These are phyloP conservation scores for Pristiophorus japonicus DNA, from an alignment of 2,113 vertebrate species.

Conservation along the genomic window DNA sequence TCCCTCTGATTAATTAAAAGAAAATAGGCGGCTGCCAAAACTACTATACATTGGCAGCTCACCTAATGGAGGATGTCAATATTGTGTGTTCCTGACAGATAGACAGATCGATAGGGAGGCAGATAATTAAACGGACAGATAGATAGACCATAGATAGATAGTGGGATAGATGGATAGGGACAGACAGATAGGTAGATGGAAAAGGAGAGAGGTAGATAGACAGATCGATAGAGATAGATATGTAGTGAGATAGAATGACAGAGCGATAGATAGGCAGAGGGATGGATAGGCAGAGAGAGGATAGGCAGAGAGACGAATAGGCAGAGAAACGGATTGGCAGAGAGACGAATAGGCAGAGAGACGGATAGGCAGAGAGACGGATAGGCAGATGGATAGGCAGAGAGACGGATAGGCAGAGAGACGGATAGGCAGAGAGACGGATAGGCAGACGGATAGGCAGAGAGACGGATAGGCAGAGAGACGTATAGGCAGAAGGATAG, in stretches of 20 bases:
- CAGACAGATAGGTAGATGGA: not conserved
- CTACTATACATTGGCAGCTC: not conserved
- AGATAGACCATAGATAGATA: not conserved
- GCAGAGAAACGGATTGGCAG: no score
- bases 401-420: no score
- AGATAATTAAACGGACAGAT: not conserved
- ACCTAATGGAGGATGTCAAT: not conserved
- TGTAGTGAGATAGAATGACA: not conserved
- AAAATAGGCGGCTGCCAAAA: not conserved
- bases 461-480: no score
- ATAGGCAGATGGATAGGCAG: no score
- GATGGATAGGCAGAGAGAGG: not conserved
- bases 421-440: no score
- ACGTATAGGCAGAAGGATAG: no score
- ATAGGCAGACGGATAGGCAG: no score
- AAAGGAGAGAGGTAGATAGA: not conserved
- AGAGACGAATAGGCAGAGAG: no score
- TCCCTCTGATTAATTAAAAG: not conserved
- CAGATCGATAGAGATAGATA: not conserved
- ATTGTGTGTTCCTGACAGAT: not conserved
- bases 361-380: no score
- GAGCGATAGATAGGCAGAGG: not conserved
- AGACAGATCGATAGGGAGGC: not conserved
- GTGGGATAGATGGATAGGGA: not conserved
- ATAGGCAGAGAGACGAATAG: not conserved